Conservation (phyloP, 1,140 invertebrate species). For the Yoshiicerus persimilis region DNA sequence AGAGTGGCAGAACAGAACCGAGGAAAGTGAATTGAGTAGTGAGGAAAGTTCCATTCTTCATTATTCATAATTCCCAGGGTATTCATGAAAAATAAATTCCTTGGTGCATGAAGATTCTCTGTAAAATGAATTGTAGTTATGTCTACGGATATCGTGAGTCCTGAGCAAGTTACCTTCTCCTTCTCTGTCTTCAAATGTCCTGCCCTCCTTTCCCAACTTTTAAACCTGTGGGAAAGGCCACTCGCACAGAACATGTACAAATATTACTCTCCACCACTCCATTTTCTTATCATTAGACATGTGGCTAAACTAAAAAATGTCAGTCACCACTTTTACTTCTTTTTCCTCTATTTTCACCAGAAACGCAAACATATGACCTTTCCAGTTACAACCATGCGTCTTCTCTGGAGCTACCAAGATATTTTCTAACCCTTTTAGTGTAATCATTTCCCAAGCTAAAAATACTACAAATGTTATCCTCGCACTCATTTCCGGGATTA, state of each 20-base stretch:
- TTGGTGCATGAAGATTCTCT: neutral
- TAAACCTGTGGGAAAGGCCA: neutral
- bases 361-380: no score
- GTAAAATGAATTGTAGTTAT: neutral
- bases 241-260: neutral
- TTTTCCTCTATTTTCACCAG: no score
- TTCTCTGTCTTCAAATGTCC: neutral
- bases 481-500: no score
- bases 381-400: no score
- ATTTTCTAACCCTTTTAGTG: no score
- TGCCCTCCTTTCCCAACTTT: neutral
- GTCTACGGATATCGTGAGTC: neutral
- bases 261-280: neutral
- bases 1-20: neutral
- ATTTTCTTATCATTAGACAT: neutral
- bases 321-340: no score
- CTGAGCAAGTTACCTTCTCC: neutral
- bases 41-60: constrained; percentile 19
- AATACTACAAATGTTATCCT: no score
- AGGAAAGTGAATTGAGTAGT: neutral
- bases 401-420: no score
- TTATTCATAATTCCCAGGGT: constrained; percentile 36
- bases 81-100: constrained; percentile 38
- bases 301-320: no score
- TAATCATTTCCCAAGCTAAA: no score